Evolutionary conservation across 2,113 vertebrate species (phyloP), one percentile per base, ranked within the genome.

Genomic region (Neodontobutis hainanensis): DNA sequence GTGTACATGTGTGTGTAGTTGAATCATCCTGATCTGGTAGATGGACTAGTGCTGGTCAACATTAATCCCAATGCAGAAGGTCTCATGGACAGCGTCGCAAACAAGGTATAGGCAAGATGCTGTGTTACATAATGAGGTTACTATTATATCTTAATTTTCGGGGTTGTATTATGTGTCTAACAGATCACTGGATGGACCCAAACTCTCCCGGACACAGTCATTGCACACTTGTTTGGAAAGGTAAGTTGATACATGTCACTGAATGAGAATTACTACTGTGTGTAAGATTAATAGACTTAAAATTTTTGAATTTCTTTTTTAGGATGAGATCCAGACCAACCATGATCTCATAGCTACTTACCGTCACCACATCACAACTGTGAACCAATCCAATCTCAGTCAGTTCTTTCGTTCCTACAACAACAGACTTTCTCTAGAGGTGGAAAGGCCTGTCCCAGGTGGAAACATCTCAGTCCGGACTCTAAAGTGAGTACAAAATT

Each of bases 111-210:
- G 0, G 68, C 11, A 53, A 32, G 40, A 47, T 47, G 14, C 59
- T 27, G 52, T 38, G 32, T 53, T 12, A 35, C 34, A 15, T 1
- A n/a, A 55, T 4, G 3, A 38, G 27, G 16, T 55, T 40, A 5
- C 12, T 11, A 8, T 6, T 53, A 53, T 53, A 32, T 32, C 5
- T n/a, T 35, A 50, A 14, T 14, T 55, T 2, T 55, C 36, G 11
- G 35, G 52, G 35, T 36, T n/a, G 19, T 27, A 14, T 53, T n/a
- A 6, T 68, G 19, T 65, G 9, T 60, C 8, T 68, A 73, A 38
- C 35, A 98, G 97, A 91, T 98, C 85, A 96, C 94, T 61, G 95
- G 94, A 38, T 97, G 95, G 95, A 94, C 96, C 36, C 94, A 96
- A 27, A 92, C 95, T 68, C 89, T 97, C 19, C 93, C 95, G 4